These are phyloP conservation scores for Gymnobelideus leadbeateri DNA, from an alignment of 2,113 vertebrate genomes.

Conservation along the genomic window DNA sequence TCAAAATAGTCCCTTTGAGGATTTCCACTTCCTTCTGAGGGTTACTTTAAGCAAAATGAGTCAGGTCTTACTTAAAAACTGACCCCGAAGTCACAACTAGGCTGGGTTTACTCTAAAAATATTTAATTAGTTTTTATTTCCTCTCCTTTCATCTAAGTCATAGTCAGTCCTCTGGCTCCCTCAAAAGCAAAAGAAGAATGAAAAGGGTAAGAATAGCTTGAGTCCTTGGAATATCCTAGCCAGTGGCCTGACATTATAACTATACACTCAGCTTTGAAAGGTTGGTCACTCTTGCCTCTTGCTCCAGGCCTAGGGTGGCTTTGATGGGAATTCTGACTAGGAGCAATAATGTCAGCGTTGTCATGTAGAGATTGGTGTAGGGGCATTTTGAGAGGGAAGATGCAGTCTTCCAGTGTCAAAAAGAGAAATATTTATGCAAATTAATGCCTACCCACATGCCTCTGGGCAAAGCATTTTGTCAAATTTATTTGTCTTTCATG, in stretches of 20 bases:
- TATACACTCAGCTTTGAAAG: neutral
- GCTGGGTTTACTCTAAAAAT: conserved; percentile 29
- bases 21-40: conserved; percentile 83
- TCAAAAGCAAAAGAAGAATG: conserved; percentile 22
- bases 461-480: neutral
- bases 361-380: neutral
- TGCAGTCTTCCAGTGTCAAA: neutral
- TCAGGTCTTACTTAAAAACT: conserved; percentile 84
- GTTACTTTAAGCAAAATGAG: conserved; percentile 77
- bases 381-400: neutral
- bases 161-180: neutral
- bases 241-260: neutral
- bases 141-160: conserved; percentile 34
- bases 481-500: neutral
- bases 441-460: neutral
- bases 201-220: neutral
- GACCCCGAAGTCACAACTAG: conserved; percentile 64
- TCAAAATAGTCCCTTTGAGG: conserved; percentile 74
- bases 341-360: neutral
- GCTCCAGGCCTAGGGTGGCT: neutral
- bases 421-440: neutral
- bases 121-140: conserved; percentile 23
- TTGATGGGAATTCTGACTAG: neutral
- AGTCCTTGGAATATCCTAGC: neutral
- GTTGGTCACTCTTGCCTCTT: neutral